A percentile compares a stretch with the other conserved stretches of the same genome.
Evolutionary conservation across 2,888 invertebrate species (phyloP).

Genomic region (Andrena bicolor): DNA sequence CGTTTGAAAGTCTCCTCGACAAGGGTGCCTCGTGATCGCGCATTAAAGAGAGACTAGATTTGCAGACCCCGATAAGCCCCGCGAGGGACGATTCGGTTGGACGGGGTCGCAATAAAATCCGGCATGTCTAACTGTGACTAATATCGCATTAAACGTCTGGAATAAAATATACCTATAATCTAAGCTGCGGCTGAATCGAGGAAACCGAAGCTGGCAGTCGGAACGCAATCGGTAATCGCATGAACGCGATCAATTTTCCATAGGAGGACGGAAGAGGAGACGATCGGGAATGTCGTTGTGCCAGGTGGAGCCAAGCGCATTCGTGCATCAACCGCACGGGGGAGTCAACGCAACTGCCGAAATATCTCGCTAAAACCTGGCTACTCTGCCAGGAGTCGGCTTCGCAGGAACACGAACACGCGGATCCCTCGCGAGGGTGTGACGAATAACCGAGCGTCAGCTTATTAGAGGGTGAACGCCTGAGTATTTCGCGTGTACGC

Average conservation of each 20-base stretch:
- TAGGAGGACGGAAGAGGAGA: too few species aligned
- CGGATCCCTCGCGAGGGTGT: conserved; percentile 50
- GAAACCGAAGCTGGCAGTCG: background rate
- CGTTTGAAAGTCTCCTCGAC: conserved; percentile 12
- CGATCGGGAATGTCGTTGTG: too few species aligned
- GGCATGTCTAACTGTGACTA: background rate
- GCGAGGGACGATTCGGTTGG: conserved; percentile 30
- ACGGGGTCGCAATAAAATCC: conserved; percentile 6
- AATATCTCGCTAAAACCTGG: conserved; percentile 38
- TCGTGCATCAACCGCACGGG: conserved; percentile 20
- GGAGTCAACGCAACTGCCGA: conserved; percentile 28
- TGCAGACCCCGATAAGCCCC: conserved; percentile 22
- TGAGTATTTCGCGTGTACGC: conserved; percentile 48
- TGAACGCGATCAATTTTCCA: background rate
- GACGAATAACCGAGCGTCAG: conserved; percentile 63
- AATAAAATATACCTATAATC: background rate
- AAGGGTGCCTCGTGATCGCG: conserved; percentile 47
- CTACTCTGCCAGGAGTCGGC: conserved; percentile 23
- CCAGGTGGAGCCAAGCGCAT: background rate
- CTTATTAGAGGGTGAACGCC: conserved; percentile 65
- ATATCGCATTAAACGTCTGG: background rate
- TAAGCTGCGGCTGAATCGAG: background rate
- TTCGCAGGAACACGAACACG: conserved; percentile 51
- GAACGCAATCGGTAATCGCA: background rate
- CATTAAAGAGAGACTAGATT: conserved; percentile 39